Evolutionary conservation across 2,797 vertebrate species (phyloP), one percentile per base, ranked within the genome.

Genomic region (Propithecus deckenii): DNA sequence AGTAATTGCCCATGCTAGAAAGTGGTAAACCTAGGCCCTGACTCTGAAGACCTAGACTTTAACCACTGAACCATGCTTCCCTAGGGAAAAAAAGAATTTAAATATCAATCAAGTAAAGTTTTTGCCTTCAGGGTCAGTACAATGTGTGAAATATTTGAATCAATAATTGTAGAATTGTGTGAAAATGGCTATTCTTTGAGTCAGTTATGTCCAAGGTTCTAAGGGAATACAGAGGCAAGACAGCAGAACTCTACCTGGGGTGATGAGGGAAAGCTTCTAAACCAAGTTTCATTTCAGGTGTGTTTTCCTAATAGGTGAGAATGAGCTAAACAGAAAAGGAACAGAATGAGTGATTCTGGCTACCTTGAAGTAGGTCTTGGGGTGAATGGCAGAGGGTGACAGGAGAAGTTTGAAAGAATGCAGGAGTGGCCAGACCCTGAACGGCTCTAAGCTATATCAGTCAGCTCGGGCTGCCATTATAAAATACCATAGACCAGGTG

Each of bases 81-180:
- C 28, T 52, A 41, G 13, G 48, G 23, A 5, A 23, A 13, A 23
- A 59, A 55, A 61, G 4, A 78, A 93, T 52, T 72, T 85, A 91
- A 78, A 81, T 72, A 71, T 22, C 7, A 61, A 83, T 41, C 55
- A 17, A 84, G 69, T n/a, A 7, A 61, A 69, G 4, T 59, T 74
- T 76, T 41, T 81, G 59, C 59, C 83, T 79, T 93, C n/a, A 78
- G 13, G 13, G 22, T 86, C 74, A 74, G 18, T 43, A 7, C 1
- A 72, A 69, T 41, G 10, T 57, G 32, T 18, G 11, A 81, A 86
- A 69, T 83, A 79, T 72, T 61, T 74, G 43, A 91, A 72, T 78
- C n/a, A 59, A 43, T 83, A 78, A 79, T 86, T 48, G 11, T 57
- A 83, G 20, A 86, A 41, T 11, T 65, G 17, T 59, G 7, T 69